These are phyloP conservation scores for Nemotelus pantherinus DNA, from an alignment of 2,888 invertebrate genomes.

Conservation along the genomic window DNA sequence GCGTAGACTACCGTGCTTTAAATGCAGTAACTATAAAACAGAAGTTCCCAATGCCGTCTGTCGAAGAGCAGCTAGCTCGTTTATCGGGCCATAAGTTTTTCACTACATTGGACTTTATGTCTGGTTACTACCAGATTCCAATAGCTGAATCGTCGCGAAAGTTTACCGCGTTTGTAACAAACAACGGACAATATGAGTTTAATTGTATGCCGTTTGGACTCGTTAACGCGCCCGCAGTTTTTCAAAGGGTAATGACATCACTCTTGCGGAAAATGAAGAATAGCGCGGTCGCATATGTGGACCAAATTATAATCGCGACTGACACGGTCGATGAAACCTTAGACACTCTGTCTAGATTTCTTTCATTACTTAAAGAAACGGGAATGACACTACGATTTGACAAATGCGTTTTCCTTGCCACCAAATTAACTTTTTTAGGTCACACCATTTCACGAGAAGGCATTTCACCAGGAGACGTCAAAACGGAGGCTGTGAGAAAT, in stretches of 20 bases:
- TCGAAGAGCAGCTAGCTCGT: not conserved
- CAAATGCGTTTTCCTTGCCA: not conserved
- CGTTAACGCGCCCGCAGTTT: not conserved
- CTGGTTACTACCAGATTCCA: constrained; percentile 50
- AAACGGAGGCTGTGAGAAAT: not conserved
- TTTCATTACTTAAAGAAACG: not conserved
- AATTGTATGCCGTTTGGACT: too few relatives aligned
- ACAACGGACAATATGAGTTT: constrained; percentile 11
- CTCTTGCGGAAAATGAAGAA: not conserved
- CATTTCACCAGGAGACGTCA: constrained; percentile 48
- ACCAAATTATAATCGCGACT: not conserved
- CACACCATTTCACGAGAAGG: constrained; percentile 33
- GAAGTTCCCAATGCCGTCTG: not conserved
- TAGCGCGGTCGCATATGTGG: not conserved
- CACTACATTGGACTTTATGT: not conserved
- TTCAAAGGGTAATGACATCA: not conserved
- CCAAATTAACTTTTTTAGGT: constrained; percentile 36
- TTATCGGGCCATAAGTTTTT: not conserved
- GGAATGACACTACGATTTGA: not conserved
- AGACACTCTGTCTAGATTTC: not conserved
- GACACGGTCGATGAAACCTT: not conserved
- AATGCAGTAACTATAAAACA: constrained; percentile 2
- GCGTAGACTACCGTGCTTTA: not conserved
- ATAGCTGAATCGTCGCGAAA: not conserved
- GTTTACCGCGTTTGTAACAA: constrained; percentile 3